A percentile compares a stretch with the other conserved stretches of the same genome.
Conservation (phyloP, 1,140 invertebrate species). For the Meloidogyne hapla region DNA sequence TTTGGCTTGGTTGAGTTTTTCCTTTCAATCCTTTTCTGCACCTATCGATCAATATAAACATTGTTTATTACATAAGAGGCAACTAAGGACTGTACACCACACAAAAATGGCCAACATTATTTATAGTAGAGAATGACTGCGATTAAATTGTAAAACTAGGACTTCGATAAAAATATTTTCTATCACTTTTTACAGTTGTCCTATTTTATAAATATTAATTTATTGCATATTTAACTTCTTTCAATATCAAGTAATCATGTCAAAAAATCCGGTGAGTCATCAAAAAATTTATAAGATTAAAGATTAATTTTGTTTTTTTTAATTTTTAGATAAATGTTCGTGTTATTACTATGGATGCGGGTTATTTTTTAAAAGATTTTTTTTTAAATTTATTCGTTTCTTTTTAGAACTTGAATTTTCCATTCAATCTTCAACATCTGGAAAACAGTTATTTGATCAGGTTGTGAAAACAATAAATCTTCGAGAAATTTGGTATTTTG, state of each 20-base stretch:
- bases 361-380: slow-evolving; percentile 1
- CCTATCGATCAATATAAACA: slow-evolving; percentile 1
- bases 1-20: background rate
- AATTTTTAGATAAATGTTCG: background rate
- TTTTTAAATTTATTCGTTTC: background rate
- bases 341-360: background rate
- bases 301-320: background rate
- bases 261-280: slow-evolving; percentile 1
- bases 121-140: background rate
- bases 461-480: slow-evolving; percentile 97
- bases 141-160: background rate
- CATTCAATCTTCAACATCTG: slow-evolving; percentile 97
- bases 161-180: background rate
- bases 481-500: slow-evolving; percentile 99
- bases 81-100: background rate
- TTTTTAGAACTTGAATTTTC: slow-evolving; percentile 84
- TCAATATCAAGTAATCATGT: background rate
- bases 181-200: background rate
- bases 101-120: slow-evolving; percentile 5
- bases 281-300: background rate
- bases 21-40: background rate
- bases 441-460: slow-evolving; percentile 99
- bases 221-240: background rate
- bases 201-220: slow-evolving; percentile 1
- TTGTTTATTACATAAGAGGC: background rate